Percentiles rank a stretch among this genome's conserved stretches.
These are phyloP conservation scores for Xerus rutilus DNA, from an alignment of 2,797 vertebrate genomes.

Conservation along the genomic window DNA sequence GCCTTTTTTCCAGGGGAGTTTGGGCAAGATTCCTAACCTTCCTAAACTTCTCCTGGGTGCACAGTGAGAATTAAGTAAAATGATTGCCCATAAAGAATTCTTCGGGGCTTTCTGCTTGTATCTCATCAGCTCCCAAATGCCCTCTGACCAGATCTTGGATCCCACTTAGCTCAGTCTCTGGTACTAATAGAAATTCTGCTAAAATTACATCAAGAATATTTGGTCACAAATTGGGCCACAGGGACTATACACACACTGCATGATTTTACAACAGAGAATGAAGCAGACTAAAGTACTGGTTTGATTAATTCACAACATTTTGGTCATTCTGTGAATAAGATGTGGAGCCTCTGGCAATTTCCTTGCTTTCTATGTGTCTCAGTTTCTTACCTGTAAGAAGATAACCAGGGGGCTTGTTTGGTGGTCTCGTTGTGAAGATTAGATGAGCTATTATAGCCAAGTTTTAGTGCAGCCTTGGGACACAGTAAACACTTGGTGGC, in stretches of 20 bases:
- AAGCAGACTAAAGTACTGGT: background rate
- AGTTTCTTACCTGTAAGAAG: background rate
- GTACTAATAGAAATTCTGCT: background rate
- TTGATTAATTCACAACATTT: background rate
- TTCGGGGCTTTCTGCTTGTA: background rate
- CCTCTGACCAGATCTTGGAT: background rate
- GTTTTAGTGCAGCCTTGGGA: background rate
- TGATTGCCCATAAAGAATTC: background rate
- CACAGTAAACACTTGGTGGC: background rate
- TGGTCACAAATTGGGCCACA: background rate
- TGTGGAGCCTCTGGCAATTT: background rate
- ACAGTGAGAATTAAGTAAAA: background rate
- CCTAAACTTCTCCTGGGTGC: background rate
- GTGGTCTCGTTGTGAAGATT: background rate
- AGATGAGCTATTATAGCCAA: background rate
- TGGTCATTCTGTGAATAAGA: background rate
- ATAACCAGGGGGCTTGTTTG: background rate
- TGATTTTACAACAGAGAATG: background rate
- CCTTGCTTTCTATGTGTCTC: background rate
- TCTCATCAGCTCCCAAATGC: background rate
- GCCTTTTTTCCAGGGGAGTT: background rate
- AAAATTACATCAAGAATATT: background rate
- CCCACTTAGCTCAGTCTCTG: background rate
- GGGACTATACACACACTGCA: background rate
- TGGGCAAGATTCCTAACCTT: background rate